Evolutionary conservation across 1,140 invertebrate species (phyloP).

Genomic region (Camponotus vicinus): DNA sequence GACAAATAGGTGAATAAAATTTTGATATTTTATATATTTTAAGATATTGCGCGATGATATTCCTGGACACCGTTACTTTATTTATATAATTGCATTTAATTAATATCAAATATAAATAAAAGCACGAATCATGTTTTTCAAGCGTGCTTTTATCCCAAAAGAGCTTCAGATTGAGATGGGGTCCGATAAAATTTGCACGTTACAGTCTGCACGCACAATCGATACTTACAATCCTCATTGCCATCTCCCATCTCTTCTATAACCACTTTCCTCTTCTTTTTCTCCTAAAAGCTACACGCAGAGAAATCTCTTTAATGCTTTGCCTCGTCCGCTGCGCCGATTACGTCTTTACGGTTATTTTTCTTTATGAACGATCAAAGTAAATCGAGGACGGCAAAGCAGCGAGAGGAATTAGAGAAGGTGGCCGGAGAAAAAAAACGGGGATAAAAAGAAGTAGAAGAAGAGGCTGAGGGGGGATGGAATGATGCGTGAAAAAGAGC

Average conservation of each 20-base stretch:
- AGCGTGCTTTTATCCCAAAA: neutral
- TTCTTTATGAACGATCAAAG: constrained; percentile 70
- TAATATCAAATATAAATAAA: neutral
- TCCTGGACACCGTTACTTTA: neutral
- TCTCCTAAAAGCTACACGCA: constrained; percentile 52
- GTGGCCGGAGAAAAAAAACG: constrained; percentile 9
- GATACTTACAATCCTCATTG: constrained; percentile 43
- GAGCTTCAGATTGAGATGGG: neutral
- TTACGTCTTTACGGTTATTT: constrained; percentile 63
- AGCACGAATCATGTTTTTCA: constrained; percentile 9
- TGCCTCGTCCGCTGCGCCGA: constrained; percentile 19
- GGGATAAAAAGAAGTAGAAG: constrained; percentile 23
- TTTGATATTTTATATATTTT: neutral
- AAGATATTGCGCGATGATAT: neutral
- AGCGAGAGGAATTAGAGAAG: constrained; percentile 55
- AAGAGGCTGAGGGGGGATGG: neutral
- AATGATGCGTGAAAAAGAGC: constrained; percentile 50
- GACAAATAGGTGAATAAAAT: neutral
- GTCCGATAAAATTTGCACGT: constrained; percentile 40
- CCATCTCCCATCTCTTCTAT: constrained; percentile 44
- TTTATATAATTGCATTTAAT: neutral
- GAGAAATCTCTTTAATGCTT: constrained; percentile 42
- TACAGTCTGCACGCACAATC: constrained; percentile 49
- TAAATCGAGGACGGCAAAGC: constrained; percentile 46
- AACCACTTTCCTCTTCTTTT: constrained; percentile 14